Evolutionary conservation across 2,888 invertebrate genomes (phyloP), one percentile per base, ranked within the genome.

Genomic region (Mimachlamys varia): DNA sequence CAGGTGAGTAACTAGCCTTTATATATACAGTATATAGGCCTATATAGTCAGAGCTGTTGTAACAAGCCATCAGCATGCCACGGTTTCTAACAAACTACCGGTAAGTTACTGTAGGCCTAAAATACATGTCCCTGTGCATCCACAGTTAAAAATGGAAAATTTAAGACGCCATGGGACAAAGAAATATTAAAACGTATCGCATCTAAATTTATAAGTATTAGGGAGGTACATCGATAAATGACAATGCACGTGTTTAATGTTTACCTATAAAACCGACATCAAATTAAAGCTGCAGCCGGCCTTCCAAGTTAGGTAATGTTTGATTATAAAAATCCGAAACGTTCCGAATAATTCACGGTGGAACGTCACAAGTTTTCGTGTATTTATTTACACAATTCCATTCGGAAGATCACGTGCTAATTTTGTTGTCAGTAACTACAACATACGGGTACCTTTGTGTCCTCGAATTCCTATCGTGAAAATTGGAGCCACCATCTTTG

Each of bases 351-450:
- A 76, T 76, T 76, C 33, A 17, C 27, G 33, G 33, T 15, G 15
- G 1, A 33, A 91, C 92, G 92, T 93, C 93, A 93, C 89, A 44
- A 27, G 53, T 88, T 50, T 37, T 58, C 91, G 93, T 92, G 91
- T 88, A 88, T 90, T 76, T 90, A 53, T 90, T 90, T 91, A 91
- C 92, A 91, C 91, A 92, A 10, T 33, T 76, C 76, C 87, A 88
- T 76, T 49, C 53, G 53, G 88, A 90, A 88, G 89, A 89, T 90
- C 93, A 94, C 94, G 93, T 93, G 94, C 94, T 91, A 92, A 94
- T 93, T 76, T 94, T 95, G 95, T 95, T 95, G 95, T 95, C 95
- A 94, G 95, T 95, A 95, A 95, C 95, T 95, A 95, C 95, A 93
- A 95, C 95, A 95, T 95, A 95, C 95, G 95, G 95, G 95, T 93